Evolutionary conservation across 2,113 vertebrate genomes (phyloP).

Genomic region (Myxocyprinus asiaticus): DNA sequence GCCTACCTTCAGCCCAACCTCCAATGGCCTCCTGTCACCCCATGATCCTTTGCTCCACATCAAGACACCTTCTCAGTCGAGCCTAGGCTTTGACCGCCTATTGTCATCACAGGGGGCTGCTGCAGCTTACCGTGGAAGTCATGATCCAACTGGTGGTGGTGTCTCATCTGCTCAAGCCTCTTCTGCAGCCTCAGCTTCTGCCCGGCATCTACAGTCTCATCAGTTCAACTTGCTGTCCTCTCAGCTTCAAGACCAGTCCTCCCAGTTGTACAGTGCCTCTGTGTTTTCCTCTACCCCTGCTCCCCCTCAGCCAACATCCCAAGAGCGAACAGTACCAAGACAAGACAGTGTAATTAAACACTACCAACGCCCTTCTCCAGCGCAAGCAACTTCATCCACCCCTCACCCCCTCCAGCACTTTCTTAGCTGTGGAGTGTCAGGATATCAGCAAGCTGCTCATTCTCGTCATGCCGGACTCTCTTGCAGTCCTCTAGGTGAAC

Average conservation of each 20-base stretch:
- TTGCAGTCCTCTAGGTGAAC: slow-evolving; percentile 89
- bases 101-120: slow-evolving; percentile 78
- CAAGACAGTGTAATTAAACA: slow-evolving; percentile 97
- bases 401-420: slow-evolving; percentile 91
- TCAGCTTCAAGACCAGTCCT: slow-evolving; percentile 82
- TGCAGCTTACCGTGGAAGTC: slow-evolving; percentile 75
- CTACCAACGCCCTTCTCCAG: slow-evolving; percentile 87
- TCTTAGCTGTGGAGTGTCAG: slow-evolving; percentile 87
- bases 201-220: slow-evolving; percentile 82
- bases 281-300: slow-evolving; percentile 85
- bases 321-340: slow-evolving; percentile 83
- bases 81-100: slow-evolving; percentile 79
- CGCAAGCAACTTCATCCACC: slow-evolving; percentile 80
- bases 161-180: slow-evolving; percentile 70
- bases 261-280: slow-evolving; percentile 87
- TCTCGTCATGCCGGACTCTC: slow-evolving; percentile 80
- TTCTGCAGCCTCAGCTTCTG: slow-evolving; percentile 76
- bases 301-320: slow-evolving; percentile 75
- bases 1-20: slow-evolving; percentile 89
- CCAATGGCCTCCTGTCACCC: slow-evolving; percentile 87
- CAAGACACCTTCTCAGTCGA: slow-evolving; percentile 79
- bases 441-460: slow-evolving; percentile 84
- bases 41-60: slow-evolving; percentile 86
- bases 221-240: slow-evolving; percentile 94
- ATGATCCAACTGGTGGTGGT: slow-evolving; percentile 72